Conservation (phyloP, 2,888 invertebrate species). For the Alcis repandata region DNA sequence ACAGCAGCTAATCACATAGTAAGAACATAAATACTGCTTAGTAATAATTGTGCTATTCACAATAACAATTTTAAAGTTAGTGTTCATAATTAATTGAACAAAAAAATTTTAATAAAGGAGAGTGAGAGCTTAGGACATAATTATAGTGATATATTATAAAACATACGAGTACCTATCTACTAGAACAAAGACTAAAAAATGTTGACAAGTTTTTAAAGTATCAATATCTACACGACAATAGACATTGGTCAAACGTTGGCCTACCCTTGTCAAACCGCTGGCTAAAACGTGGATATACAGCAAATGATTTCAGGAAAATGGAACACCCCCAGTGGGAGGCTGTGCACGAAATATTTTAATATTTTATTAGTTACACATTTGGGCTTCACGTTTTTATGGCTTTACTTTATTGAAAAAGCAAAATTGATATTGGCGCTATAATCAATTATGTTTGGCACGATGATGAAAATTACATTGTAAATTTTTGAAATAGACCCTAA, state of each 20-base stretch:
- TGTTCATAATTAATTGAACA: too few species aligned
- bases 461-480: conserved; percentile 1
- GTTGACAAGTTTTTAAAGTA: not conserved
- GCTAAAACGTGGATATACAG: conserved; percentile 21
- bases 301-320: conserved; percentile 41
- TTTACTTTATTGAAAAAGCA: conserved; percentile 40
- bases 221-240: not conserved
- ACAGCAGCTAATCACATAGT: too few species aligned
- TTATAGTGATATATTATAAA: too few species aligned
- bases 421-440: conserved; percentile 33
- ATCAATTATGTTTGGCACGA: conserved; percentile 23
- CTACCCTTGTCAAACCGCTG: conserved; percentile 16
- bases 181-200: too few species aligned
- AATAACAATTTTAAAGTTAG: too few species aligned
- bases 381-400: conserved; percentile 43
- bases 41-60: too few species aligned
- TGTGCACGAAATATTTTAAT: conserved; percentile 49
- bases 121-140: too few species aligned
- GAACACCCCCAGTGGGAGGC: conserved; percentile 40
- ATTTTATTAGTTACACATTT: conserved; percentile 47
- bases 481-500: not conserved
- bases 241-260: conserved; percentile 4
- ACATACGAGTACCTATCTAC: too few species aligned
- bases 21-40: too few species aligned
- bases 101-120: too few species aligned